These are phyloP conservation scores for Leucoraja ocellata DNA, from an alignment of 2,797 vertebrate species.

Conservation along the genomic window DNA sequence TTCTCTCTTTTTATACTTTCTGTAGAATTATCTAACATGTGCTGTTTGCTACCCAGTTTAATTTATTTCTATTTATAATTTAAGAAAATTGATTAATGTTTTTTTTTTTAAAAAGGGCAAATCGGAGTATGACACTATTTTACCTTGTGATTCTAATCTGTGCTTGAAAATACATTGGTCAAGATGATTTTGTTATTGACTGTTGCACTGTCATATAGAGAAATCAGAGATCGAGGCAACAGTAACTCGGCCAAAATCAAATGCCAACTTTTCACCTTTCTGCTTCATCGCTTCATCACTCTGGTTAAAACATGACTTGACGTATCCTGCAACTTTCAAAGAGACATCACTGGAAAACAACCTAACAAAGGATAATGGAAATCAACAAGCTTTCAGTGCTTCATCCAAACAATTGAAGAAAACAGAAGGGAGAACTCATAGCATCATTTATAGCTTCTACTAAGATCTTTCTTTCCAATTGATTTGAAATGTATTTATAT, in stretches of 20 bases:
- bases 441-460: background rate
- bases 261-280: background rate
- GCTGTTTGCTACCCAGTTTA: constrained; percentile 25
- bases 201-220: background rate
- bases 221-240: background rate
- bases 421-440: background rate
- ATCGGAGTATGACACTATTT: background rate
- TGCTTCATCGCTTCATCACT: background rate
- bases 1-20: background rate
- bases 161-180: background rate
- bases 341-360: background rate
- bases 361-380: background rate
- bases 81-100: constrained; percentile 21
- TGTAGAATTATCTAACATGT: background rate
- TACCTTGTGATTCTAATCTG: constrained; percentile 5
- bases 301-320: background rate
- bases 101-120: background rate
- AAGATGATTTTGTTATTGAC: background rate
- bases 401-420: background rate
- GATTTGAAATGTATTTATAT: background rate
- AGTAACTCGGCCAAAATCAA: background rate
- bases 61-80: constrained; percentile 37
- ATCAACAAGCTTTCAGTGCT: constrained; percentile 43
- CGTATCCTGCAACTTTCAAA: background rate
- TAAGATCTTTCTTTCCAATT: background rate